Conservation (phyloP, 1,140 invertebrate genomes). For the Zaprionus vittiger region DNA sequence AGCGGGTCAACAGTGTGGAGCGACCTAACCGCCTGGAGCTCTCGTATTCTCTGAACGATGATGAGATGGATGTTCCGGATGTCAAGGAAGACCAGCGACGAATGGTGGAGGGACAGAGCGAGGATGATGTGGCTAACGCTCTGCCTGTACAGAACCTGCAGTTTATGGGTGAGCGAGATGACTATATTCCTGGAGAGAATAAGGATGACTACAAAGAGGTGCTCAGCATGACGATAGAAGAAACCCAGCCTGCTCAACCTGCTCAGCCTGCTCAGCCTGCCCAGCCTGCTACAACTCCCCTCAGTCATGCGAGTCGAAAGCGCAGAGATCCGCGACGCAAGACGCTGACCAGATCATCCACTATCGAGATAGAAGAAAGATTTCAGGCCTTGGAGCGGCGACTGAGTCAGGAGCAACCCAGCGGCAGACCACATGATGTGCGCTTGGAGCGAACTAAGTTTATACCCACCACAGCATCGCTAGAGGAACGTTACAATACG, state of each 20-base stretch:
- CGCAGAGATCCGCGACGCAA: conserved; percentile 70
- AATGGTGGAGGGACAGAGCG: conserved; percentile 49
- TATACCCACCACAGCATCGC: conserved; percentile 70
- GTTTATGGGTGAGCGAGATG: conserved; percentile 39
- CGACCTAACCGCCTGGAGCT: conserved; percentile 72
- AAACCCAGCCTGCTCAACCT: background rate
- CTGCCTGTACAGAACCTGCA: background rate
- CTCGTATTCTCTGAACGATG: conserved; percentile 73
- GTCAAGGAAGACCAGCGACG: conserved; percentile 29
- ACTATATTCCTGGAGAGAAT: conserved; percentile 73
- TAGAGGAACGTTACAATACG: conserved; percentile 70
- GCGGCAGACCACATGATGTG: conserved; percentile 7
- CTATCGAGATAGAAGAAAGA: conserved; percentile 78
- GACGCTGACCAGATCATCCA: conserved; percentile 71
- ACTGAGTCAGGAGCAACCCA: conserved; percentile 62
- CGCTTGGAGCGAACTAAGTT: conserved; percentile 41
- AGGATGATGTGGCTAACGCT: conserved; percentile 8
- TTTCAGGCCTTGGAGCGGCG: conserved; percentile 68
- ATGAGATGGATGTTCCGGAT: conserved; percentile 49
- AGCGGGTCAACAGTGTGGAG: conserved; percentile 78
- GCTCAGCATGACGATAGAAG: conserved; percentile 72
- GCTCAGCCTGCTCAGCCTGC: background rate
- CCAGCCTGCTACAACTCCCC: conserved; percentile 1
- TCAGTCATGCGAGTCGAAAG: conserved; percentile 52
- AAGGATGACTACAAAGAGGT: conserved; percentile 72